phyloP scores from a whole-genome alignment of 2,888 invertebrate genomes.

The Stegophylla sp. region DNA sequence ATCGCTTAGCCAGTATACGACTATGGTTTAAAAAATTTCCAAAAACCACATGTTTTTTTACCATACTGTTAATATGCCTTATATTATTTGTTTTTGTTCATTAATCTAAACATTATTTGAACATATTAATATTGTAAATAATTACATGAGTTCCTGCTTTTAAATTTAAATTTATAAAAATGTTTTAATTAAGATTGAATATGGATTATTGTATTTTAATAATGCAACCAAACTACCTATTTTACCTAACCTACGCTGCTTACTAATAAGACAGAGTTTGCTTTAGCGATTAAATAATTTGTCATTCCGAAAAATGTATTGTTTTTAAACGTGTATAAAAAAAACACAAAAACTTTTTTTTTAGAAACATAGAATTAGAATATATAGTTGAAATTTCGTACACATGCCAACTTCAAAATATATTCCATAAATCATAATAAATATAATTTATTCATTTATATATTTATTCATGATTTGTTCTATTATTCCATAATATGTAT shows the following conservation, averaged over 20 bases:
- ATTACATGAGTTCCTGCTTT: slow-evolving; percentile 24
- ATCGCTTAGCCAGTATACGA: slow-evolving; percentile 46
- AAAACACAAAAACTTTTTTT: not conserved
- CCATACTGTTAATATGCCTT: slow-evolving; percentile 51
- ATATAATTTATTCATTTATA: too few relatives aligned
- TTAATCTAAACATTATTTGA: slow-evolving; percentile 8
- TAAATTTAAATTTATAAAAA: not conserved
- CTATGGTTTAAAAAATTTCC: slow-evolving; percentile 39
- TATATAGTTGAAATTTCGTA: not conserved
- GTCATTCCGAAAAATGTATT: not conserved
- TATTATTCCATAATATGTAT: slow-evolving; percentile 6
- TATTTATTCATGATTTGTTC: not conserved
- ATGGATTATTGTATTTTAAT: not conserved
- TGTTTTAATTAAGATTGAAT: not conserved
- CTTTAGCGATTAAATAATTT: slow-evolving; percentile 6
- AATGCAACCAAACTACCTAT: not conserved
- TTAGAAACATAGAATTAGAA: not conserved
- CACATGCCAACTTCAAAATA: slow-evolving; percentile 16
- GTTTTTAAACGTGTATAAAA: not conserved
- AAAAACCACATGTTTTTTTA: slow-evolving; percentile 51
- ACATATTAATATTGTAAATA: not conserved
- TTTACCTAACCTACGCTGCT: not conserved
- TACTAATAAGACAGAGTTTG: not conserved
- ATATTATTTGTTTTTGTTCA: slow-evolving; percentile 53
- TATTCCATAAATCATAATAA: slow-evolving; percentile 24